Evolutionary conservation across 1,140 invertebrate genomes (phyloP).

Genomic region (Drosophila sp.): DNA sequence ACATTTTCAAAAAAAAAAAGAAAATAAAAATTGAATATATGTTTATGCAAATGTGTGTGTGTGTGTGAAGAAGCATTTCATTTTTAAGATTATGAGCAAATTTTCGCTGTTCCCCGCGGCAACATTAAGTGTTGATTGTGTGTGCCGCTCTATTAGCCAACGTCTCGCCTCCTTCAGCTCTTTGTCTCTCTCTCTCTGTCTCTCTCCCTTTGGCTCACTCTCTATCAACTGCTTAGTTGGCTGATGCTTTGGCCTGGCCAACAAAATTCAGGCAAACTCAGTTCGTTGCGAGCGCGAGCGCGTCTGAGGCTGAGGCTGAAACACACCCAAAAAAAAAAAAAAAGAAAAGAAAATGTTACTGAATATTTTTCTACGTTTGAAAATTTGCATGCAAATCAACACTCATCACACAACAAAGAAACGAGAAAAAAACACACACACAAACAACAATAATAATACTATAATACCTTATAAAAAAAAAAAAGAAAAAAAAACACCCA

Average conservation of each 20-base stretch:
- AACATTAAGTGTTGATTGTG: slow-evolving; percentile 80
- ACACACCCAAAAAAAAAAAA: neutral
- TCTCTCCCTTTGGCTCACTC: neutral
- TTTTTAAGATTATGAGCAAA: slow-evolving; percentile 75
- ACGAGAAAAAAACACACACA: slow-evolving; percentile 30
- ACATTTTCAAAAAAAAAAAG: slow-evolving; percentile 43
- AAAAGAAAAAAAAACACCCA: slow-evolving; percentile 28
- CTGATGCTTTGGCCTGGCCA: slow-evolving; percentile 49
- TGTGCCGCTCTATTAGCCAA: slow-evolving; percentile 74
- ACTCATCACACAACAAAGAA: slow-evolving; percentile 29
- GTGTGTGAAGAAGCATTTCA: slow-evolving; percentile 57
- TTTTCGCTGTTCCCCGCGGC: slow-evolving; percentile 75
- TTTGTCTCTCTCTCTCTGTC: neutral
- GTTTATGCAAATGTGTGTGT: slow-evolving; percentile 34
- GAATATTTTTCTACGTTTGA: slow-evolving; percentile 52
- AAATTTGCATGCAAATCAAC: slow-evolving; percentile 67
- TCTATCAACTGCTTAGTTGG: slow-evolving; percentile 34
- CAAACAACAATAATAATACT: slow-evolving; percentile 21
- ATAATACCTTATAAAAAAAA: slow-evolving; percentile 21
- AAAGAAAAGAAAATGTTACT: slow-evolving; percentile 28
- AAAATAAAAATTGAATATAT: slow-evolving; percentile 38
- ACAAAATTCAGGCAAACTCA: slow-evolving; percentile 68
- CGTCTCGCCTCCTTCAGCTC: slow-evolving; percentile 29
- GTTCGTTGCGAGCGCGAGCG: slow-evolving; percentile 74
- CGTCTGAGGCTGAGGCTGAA: slow-evolving; percentile 67